Conservation (phyloP, 2,888 invertebrate genomes). For the Synanthedon myopaeformis region DNA sequence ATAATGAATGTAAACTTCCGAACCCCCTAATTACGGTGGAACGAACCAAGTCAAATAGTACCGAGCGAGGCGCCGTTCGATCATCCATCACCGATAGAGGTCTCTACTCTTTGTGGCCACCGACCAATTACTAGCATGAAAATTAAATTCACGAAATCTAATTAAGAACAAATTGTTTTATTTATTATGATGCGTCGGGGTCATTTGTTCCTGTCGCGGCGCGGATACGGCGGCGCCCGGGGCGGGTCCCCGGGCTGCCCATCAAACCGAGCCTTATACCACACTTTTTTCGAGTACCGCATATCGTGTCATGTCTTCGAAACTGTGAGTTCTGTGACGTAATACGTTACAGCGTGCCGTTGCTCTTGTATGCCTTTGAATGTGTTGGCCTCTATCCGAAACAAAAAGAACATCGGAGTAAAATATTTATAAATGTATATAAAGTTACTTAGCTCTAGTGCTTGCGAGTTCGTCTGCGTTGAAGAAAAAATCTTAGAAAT, state of each 20-base stretch:
- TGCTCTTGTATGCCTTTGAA: background rate
- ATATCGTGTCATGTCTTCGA: background rate
- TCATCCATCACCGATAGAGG: conserved; percentile 68
- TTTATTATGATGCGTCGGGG: conserved; percentile 69
- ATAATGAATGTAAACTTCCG: conserved; percentile 65
- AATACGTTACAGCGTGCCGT: conserved; percentile 5
- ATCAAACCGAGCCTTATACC: conserved; percentile 11
- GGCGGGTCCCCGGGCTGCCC: conserved; percentile 42
- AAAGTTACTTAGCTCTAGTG: too few species aligned
- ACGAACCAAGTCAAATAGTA: conserved; percentile 59
- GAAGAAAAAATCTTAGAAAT: too few species aligned
- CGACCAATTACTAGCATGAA: conserved; percentile 70
- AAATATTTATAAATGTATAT: too few species aligned
- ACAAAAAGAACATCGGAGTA: too few species aligned
- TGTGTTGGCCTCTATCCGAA: too few species aligned
- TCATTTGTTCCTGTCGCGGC: conserved; percentile 65
- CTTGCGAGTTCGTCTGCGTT: too few species aligned
- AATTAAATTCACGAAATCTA: conserved; percentile 72
- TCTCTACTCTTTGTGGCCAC: conserved; percentile 60
- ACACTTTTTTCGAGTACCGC: conserved; percentile 27
- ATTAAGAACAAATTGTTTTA: conserved; percentile 72
- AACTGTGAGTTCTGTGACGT: conserved; percentile 13
- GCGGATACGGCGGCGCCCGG: conserved; percentile 52
- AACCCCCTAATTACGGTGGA: conserved; percentile 58
- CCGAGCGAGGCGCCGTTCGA: conserved; percentile 58